Evolutionary conservation across 2,888 invertebrate species (phyloP), one percentile per base, ranked within the genome.

Genomic region (Bhutanitis thaidina): DNA sequence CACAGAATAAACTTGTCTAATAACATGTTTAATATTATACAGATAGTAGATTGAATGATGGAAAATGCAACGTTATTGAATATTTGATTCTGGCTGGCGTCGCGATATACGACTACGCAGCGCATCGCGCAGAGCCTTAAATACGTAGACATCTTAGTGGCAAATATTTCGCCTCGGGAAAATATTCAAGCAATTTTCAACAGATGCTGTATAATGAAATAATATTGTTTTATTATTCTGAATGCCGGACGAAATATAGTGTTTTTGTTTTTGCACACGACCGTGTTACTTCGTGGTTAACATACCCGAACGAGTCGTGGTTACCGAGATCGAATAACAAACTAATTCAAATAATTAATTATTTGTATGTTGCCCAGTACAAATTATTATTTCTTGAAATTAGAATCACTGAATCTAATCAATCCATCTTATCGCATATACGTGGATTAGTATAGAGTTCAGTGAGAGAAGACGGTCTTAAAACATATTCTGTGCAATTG

Each of bases 21-120:
- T 30, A 36, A 7, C 16, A 29, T 12, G 12, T 37, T 43, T 43
- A 49, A 16, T 32, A n/a, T 37, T 30, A 43, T 7, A 20, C 10
- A n/a, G 30, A 43, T 67, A 64, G 27, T 1, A 76, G 72, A 81
- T 79, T 80, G 77, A 75, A 71, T 74, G 68, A 74, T 82, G 74
- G 79, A 81, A 82, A 77, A 83, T 84, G 77, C 74, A 84, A 67
- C 63, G 61, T 54, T 67, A 58, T 66, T 72, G 76, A 77, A 80
- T 80, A 74, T 69, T 62, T 69, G 71, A 78, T 71, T 74, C 57
- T 65, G 66, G 66, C 67, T 65, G 63, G 61, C 71, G 65, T 66
- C 57, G 64, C 68, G 67, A 68, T 74, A 72, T 75, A 73, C 78
- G 70, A 71, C 67, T 67, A 59, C 58, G 54, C 59, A 55, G 58